Base-by-base conservation (phyloP, 1,140 invertebrate genomes). In the Euura lappo region DNA sequence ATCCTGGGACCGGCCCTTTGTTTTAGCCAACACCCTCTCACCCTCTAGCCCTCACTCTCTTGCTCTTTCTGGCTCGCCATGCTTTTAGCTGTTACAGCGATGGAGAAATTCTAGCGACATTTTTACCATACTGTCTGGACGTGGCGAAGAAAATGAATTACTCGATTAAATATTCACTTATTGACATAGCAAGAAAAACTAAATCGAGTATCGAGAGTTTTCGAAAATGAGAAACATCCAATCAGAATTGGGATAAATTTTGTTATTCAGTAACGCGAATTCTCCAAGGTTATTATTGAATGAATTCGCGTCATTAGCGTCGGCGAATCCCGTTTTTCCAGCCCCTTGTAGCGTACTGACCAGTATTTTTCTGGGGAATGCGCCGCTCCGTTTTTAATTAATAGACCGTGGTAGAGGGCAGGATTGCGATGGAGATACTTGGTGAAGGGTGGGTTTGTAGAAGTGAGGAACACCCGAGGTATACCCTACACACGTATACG, bases 1-100 rank as follows among this genome's bases (percentile, higher is more conserved):
- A 87, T 84, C 83, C 83, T 79, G 78, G 79, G 81, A 81, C 79
- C 82, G 76, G 77, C 80, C 78, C 79, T 87, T 87, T 87, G 85
- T 86, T 86, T 87, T 86, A 87, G 81, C 83, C 82, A 84, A 82
- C 85, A 85, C 82, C 84, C 84, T 79, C 8, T 10, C 60, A 64
- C 13, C 60, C 60, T 13, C 51, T n/a, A 6, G 13, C 51, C 51
- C 51, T 60, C 51, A 8, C 13, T 60, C 51, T n/a, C 13, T 60
- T n/a, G 10, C 51, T 60, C 51, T 60, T n/a, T n/a, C 13, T 60
- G 2, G 3, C 51, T 60, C 3, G 51, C 6, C 13, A 8, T 60
- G 8, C 51, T n/a, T 60, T n/a, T n/a, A 60, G 51, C 51, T 60
- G 51, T 60, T 60, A 60, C 51, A 60, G 51, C 51, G 51, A 60